phyloP scores from a whole-genome alignment of 2,797 vertebrate genomes.

The Hydrophis major region DNA sequence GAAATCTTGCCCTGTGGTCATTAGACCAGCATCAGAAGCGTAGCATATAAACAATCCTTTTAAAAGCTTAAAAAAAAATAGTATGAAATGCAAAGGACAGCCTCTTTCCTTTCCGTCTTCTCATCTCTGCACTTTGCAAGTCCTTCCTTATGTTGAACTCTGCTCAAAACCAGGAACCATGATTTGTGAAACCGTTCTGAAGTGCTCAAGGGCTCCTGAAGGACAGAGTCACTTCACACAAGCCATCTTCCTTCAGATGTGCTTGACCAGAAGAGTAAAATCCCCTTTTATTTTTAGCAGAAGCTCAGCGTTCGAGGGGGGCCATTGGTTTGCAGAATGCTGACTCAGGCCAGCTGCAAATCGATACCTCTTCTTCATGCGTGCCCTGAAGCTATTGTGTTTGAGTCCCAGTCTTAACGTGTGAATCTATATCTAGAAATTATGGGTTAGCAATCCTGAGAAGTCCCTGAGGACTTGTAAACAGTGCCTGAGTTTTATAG shows the following conservation, averaged over 20 bases:
- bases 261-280: neutral
- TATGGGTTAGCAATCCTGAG: neutral
- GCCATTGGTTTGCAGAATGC: neutral
- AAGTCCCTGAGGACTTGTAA: neutral
- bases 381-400: neutral
- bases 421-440: neutral
- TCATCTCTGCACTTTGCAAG: neutral
- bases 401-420: neutral
- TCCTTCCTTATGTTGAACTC: neutral
- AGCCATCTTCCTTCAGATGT: neutral
- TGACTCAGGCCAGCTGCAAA: neutral
- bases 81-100: neutral
- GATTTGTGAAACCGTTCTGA: neutral
- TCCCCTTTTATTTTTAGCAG: neutral
- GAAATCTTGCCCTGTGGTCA: neutral
- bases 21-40: neutral
- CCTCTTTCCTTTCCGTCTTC: neutral
- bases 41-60: neutral
- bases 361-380: neutral
- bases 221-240: neutral
- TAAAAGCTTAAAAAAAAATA: neutral
- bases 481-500: neutral
- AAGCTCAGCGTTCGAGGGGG: neutral
- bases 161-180: neutral
- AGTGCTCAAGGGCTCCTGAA: neutral